phyloP scores from a whole-genome alignment of 2,113 vertebrate genomes.

The Urocolius indicus region DNA sequence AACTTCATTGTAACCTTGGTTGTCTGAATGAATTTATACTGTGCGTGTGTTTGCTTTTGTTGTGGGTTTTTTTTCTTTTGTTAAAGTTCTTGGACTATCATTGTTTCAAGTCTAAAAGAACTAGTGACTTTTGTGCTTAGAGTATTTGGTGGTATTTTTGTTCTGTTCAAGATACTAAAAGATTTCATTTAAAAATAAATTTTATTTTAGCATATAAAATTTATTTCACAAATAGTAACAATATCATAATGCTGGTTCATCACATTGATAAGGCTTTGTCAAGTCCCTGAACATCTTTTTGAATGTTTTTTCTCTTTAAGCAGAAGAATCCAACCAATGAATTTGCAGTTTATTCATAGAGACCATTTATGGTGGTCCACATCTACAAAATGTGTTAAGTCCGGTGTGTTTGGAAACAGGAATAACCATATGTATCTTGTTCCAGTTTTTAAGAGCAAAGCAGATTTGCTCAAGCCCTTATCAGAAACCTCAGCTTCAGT shows the following conservation, averaged over 20 bases:
- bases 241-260: background rate
- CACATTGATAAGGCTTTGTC: background rate
- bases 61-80: background rate
- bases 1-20: background rate
- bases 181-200: background rate
- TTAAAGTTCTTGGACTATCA: background rate
- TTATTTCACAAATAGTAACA: background rate
- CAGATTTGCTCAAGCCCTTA: background rate
- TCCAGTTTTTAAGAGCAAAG: background rate
- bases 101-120: background rate
- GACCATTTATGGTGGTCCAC: background rate
- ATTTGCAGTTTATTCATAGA: background rate
- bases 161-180: background rate
- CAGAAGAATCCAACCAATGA: background rate
- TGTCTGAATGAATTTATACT: background rate
- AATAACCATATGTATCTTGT: background rate
- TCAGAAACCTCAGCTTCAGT: background rate
- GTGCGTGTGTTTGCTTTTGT: background rate
- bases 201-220: background rate
- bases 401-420: background rate
- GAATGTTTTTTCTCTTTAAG: background rate
- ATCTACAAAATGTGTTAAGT: background rate
- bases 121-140: background rate
- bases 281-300: background rate
- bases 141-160: background rate